Evolutionary conservation across 2,113 vertebrate species (phyloP), one percentile per base, ranked within the genome.

Genomic region (Vulpes vulpes): DNA sequence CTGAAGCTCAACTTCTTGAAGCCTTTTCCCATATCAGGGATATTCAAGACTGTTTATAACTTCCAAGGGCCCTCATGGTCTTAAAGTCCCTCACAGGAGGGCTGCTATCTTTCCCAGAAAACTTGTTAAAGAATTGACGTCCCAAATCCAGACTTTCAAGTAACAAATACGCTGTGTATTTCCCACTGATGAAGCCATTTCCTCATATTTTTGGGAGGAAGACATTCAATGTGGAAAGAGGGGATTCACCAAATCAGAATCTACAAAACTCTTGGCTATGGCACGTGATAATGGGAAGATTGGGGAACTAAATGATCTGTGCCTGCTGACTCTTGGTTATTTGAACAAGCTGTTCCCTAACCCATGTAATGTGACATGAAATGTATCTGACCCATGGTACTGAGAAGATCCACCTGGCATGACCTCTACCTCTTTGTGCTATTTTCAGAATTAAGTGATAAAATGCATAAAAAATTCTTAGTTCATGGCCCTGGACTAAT

Each of bases 361-460:
- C 32, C 23, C 8, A 32, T 38, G 15, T 35, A 30, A 65, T 15
- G 12, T 64, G 60, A 57, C 30, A 32, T 30, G 65, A 14, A 62
- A 43, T 81, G 84, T 35, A 43, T 17, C 38, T 62, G n/a, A 55
- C 4, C 7, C 10, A 91, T 62, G 73, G 64, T 17, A 83, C 25
- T 8, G 27, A 84, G 12, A 81, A 3, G 17, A 80, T 9, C 15
- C 35, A 35, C 15, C 60, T 60, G 53, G 6, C 20, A 82, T 88
- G n/a, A 64, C 20, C 27, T 11, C 35, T 51, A 38, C 4, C 35
- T 81, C 32, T 30, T 9, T 53, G 20, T 9, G 10, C 67, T 89
- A 60, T 78, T 76, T 83, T 96, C 3, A 57, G 25, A 87, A 93
- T 78, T 49, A 96, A 92, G 71, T 67, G 16, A 89, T 65, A 84